Evolutionary conservation across 2,797 vertebrate species (phyloP), one percentile per base, ranked within the genome.

Genomic region (Crypturellus tataupa): DNA sequence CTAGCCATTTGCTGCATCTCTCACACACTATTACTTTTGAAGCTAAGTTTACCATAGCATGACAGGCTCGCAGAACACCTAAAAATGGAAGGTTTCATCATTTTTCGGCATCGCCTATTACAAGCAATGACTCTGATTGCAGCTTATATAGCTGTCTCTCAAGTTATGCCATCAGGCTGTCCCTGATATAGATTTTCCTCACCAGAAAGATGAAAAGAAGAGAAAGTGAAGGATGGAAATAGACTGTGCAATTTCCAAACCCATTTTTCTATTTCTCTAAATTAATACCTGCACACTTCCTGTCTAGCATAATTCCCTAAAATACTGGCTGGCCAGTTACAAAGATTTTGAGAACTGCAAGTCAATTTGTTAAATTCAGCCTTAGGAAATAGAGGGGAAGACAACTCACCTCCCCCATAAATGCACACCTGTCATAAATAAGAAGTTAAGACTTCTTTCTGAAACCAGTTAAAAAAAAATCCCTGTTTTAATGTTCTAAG

Each of bases 211-310:
- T 37, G 21, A 58, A 96, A 90, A 87, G 14, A 44, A 69, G 40
- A 62, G 4, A 16, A 85, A 78, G 12, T 24, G 19, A 77, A 40
- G n/a, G 49, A 46, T 47, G 31, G 42, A 92, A 94, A 91, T 4
- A 77, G 24, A 24, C 33, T 84, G 39, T 64, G 59, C 35, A 80
- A 85, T 86, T 84, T 93, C 49, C 76, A 90, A 79, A 18, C 13
- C 18, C 24, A 60, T 81, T 92, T 94, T 87, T 51, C 76, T 63
- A 25, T 56, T 46, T 78, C 83, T 90, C 93, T 24, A 53, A 93
- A 89, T 80, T 33, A 80, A 55, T 70, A 80, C 8, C 4, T 81
- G 39, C 35, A 39, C 6, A 8, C 6, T 77, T 80, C 40, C 67
- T 65, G 16, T 40, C 71, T 8, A 39, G 31, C 7, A 19, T 67